A percentile compares a stretch with the other conserved stretches of the same genome.
Conservation (phyloP, 2,113 vertebrate genomes). For the Lipophrys pholis region DNA sequence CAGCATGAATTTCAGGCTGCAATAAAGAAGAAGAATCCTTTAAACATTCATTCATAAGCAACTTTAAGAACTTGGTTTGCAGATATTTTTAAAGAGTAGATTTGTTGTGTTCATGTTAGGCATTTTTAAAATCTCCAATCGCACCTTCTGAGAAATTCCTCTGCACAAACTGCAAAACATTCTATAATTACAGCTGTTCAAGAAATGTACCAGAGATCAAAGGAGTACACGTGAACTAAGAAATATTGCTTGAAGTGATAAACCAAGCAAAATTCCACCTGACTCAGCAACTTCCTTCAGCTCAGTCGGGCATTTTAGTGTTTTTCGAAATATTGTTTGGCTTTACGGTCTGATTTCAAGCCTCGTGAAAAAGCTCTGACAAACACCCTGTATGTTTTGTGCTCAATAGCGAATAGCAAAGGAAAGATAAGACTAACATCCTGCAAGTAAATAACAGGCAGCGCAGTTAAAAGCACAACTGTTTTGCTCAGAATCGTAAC, state of each 20-base stretch:
- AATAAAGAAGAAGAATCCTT: background rate
- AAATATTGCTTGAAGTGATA: background rate
- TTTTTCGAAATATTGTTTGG: background rate
- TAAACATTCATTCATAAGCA: background rate
- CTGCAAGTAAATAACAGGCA: too few relatives aligned
- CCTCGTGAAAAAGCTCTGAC: too few relatives aligned
- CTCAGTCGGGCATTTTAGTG: background rate
- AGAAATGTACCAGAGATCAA: background rate
- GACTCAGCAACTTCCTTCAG: background rate
- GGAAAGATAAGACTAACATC: too few relatives aligned
- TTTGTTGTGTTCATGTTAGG: too few relatives aligned
- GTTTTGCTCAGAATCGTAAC: too few relatives aligned
- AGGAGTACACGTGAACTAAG: background rate
- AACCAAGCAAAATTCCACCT: background rate
- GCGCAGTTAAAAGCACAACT: too few relatives aligned
- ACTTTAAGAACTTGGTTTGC: background rate
- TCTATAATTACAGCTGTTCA: background rate
- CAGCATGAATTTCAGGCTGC: background rate
- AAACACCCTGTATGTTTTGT: too few relatives aligned
- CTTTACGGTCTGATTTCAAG: background rate
- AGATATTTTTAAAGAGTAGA: background rate
- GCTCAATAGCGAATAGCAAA: too few relatives aligned
- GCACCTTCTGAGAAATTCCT: too few relatives aligned
- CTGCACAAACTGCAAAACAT: background rate
- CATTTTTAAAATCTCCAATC: too few relatives aligned